Conservation (phyloP, 1,140 invertebrate species). For the Drosophila saltans region DNA sequence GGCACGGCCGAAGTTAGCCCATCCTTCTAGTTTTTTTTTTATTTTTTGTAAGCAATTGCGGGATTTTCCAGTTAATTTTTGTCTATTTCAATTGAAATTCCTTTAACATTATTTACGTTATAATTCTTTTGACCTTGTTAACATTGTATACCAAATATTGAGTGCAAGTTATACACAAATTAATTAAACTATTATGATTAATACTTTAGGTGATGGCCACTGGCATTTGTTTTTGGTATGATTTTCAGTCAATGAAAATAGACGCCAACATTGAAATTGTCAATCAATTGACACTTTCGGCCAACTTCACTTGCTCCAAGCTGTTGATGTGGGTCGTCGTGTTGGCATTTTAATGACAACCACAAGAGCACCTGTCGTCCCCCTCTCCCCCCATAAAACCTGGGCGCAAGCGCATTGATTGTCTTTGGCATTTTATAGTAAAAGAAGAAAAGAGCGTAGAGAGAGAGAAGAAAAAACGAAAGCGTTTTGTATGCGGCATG, state of each 20-base stretch:
- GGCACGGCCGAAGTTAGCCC: no score
- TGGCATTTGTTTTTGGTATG: conserved; percentile 5
- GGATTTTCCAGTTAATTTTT: no score
- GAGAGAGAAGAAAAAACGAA: conserved; percentile 51
- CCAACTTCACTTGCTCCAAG: background rate
- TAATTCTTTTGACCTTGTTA: background rate
- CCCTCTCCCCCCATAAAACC: background rate
- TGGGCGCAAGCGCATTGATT: conserved; percentile 59
- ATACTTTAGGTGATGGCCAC: conserved; percentile 21
- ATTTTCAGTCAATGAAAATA: conserved; percentile 15
- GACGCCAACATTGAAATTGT: conserved; percentile 36
- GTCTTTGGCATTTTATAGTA: conserved; percentile 17
- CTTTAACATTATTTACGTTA: background rate
- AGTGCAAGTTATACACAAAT: background rate
- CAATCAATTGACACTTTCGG: conserved; percentile 52
- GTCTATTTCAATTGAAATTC: background rate
- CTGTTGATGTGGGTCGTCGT: conserved; percentile 32
- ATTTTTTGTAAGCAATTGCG: no score
- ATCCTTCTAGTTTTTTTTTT: no score
- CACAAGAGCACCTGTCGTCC: conserved; percentile 19
- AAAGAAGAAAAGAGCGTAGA: background rate
- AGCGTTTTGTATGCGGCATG: conserved; percentile 53
- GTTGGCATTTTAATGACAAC: conserved; percentile 57
- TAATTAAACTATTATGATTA: conserved; percentile 36
- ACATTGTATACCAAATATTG: background rate